Evolutionary conservation across 2,888 invertebrate genomes (phyloP).

Genomic region (Agrilus cyanescens): DNA sequence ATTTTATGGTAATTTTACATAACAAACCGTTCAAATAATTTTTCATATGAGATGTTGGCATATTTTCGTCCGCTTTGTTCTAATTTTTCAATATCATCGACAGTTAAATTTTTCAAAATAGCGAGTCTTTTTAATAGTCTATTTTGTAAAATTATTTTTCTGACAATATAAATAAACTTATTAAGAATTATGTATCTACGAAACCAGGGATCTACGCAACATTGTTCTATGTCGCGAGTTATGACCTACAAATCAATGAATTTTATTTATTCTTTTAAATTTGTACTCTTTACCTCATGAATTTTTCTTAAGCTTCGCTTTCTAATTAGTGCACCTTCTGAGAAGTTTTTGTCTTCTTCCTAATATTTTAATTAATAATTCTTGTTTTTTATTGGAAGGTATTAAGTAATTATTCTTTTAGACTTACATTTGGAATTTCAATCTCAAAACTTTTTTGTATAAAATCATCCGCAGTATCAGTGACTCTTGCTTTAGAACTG

Average conservation of each 20-base stretch:
- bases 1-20: conserved; percentile 25
- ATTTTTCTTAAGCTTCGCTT: conserved; percentile 20
- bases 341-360: background rate
- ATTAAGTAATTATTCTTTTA: too few relatives aligned
- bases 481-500: too few relatives aligned
- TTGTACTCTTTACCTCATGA: conserved; percentile 12
- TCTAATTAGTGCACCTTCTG: conserved; percentile 15
- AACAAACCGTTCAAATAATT: conserved; percentile 16
- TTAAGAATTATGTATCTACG: conserved; percentile 23
- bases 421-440: too few relatives aligned
- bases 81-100: conserved; percentile 13
- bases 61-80: conserved; percentile 12
- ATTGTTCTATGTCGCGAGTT: conserved; percentile 7
- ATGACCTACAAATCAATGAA: conserved; percentile 10
- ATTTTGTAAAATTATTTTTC: conserved; percentile 23
- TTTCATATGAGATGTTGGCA: conserved; percentile 14
- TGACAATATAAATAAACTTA: conserved; percentile 25
- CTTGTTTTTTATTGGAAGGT: too few relatives aligned
- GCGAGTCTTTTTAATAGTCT: conserved; percentile 23
- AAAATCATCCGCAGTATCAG: too few relatives aligned
- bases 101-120: conserved; percentile 16
- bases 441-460: too few relatives aligned
- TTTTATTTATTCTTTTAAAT: background rate
- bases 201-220: conserved; percentile 27
- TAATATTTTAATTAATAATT: background rate